Base-by-base conservation (phyloP, 2,113 vertebrate genomes). In the Oryzias celebensis region DNA sequence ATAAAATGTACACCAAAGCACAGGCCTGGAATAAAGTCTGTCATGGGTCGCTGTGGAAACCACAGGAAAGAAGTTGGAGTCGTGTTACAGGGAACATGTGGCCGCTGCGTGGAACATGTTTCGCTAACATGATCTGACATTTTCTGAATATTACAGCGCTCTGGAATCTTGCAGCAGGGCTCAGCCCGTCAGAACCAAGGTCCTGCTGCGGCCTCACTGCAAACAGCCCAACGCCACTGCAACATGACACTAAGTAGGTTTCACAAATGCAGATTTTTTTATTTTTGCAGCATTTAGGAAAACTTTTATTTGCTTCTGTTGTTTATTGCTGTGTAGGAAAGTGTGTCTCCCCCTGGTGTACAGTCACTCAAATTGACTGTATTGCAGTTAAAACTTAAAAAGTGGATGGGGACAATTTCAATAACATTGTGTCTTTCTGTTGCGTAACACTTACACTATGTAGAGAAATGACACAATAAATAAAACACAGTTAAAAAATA, bases 41-140 rank as follows among this genome's bases (percentile, higher is more conserved):
- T 53, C 48, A 42, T 20, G 18, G 5, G 68, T 71, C 24, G 46
- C 73, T 5, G 28, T 63, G 66, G 79, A 58, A 65, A 75, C 65
- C 1, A 4, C 45, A 71, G 53, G 74, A 57, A 46, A 58, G 22
- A 50, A 22, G 24, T 52, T 0, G 41, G 75, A 36, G 65, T 78
- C 61, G 12, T 63, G 68, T 78, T 82, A 65, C 80, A 60, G 53
- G 23, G 64, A 75, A 75, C 68, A 78, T 82, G 71, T 74, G 66
- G 55, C 64, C 14, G 62, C 58, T 54, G 43, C 16, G 44, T 71
- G 60, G 53, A 26, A 6, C 48, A 42, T 44, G 53, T 54, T 68
- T 26, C 14, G 36, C 59, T 22, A 65, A 80, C 56, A 18, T 41
- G 65, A 69, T 47, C 51, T 12, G 4, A 57, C 57, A 51, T 54